A percentile compares a stretch with the other conserved stretches of the same genome.
phyloP scores from a whole-genome alignment of 2,888 invertebrate species.

The Sycophila texana region DNA sequence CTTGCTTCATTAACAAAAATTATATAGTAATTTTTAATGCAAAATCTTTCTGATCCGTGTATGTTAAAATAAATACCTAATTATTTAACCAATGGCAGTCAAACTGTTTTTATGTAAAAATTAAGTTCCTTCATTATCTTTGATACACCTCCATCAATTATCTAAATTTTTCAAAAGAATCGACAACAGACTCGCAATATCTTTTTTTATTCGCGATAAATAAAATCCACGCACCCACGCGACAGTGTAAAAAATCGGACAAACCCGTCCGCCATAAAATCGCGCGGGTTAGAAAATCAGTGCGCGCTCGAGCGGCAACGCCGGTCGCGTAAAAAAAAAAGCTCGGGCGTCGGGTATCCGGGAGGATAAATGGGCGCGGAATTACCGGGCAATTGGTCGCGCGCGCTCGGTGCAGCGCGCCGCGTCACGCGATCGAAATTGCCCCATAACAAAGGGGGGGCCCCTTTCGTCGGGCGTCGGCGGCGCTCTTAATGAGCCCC shows the following conservation, averaged over 20 bases:
- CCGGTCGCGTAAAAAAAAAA: constrained; percentile 9
- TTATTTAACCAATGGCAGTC: too few relatives aligned
- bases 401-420: constrained; percentile 48
- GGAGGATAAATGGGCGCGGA: constrained; percentile 66
- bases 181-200: too few relatives aligned
- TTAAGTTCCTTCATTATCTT: too few relatives aligned
- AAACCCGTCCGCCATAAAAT: neutral
- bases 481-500: constrained; percentile 36
- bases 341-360: constrained; percentile 52
- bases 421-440: constrained; percentile 72
- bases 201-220: neutral
- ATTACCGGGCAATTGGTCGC: constrained; percentile 65
- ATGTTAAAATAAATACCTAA: too few relatives aligned
- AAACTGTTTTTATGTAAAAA: too few relatives aligned
- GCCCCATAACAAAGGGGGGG: constrained; percentile 60
- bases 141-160: too few relatives aligned
- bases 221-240: neutral
- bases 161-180: too few relatives aligned
- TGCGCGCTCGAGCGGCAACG: neutral
- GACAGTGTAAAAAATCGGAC: neutral
- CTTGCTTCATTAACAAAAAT: too few relatives aligned
- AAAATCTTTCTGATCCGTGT: too few relatives aligned
- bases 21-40: too few relatives aligned
- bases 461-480: constrained; percentile 47
- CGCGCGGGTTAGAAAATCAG: neutral